Conservation (phyloP, 1,140 invertebrate genomes). For the Coptotermes formosanus region DNA sequence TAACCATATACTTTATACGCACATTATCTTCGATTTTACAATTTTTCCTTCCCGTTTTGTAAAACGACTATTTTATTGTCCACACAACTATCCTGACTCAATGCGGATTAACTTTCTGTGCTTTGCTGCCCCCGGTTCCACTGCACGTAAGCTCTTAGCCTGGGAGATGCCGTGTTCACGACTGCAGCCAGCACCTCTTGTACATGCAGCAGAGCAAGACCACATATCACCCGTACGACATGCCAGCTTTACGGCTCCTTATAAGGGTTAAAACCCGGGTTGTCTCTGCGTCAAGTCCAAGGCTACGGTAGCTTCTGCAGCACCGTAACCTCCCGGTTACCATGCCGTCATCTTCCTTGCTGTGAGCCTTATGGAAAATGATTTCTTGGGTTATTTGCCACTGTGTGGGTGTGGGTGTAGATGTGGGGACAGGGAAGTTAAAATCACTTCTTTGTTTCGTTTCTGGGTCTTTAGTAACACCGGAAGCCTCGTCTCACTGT, state of each 20-base stretch:
- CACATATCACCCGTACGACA: conserved; percentile 2
- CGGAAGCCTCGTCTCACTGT: background rate
- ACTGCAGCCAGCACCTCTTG: background rate
- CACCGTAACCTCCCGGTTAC: background rate
- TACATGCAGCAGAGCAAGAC: conserved; percentile 2
- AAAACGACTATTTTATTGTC: too few relatives aligned
- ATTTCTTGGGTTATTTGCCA: background rate
- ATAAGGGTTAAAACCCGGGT: background rate
- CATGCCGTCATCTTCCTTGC: background rate
- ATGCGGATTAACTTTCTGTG: too few relatives aligned
- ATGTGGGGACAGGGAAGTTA: too few relatives aligned
- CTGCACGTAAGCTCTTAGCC: too few relatives aligned
- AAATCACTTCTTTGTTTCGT: too few relatives aligned
- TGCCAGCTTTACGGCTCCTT: background rate
- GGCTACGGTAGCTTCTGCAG: background rate
- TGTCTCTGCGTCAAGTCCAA: background rate
- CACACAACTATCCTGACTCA: too few relatives aligned
- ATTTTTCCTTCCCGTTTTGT: too few relatives aligned
- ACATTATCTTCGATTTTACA: too few relatives aligned
- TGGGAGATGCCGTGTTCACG: background rate
- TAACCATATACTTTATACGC: too few relatives aligned
- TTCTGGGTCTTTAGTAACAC: too few relatives aligned
- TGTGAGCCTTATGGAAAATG: background rate
- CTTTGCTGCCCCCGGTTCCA: too few relatives aligned
- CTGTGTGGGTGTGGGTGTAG: too few relatives aligned